Base-by-base conservation (phyloP, 2,113 vertebrate genomes). In the Hemibagrus wyckioides region DNA sequence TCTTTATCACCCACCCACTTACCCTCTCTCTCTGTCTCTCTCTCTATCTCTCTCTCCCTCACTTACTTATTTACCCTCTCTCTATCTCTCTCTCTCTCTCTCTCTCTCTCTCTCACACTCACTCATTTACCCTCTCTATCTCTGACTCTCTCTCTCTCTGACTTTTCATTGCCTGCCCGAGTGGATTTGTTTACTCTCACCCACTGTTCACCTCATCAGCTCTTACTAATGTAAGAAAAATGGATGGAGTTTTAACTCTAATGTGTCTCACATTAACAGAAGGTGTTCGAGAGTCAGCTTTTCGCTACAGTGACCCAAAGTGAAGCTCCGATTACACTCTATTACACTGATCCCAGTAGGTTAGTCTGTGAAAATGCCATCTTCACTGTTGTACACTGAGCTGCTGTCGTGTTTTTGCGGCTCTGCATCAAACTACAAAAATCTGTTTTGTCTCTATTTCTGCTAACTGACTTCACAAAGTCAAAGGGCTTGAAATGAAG, bases 101-200 rank as follows among this genome's bases (percentile, higher is more conserved):
- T 33, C 25, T 28, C 69, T 69, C 56, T 39, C 33, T 73, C 23
- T 33, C 57, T 77, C 48, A 39, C 67, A 15, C 13, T 30, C 63
- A 36, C 14, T 71, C 33, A 21, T 15, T n/a, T 10, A n/a, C 11
- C 36, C 14, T 67, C 63, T 15, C 63, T 17, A n/a, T 6, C 15
- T 11, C 69, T 50, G 33, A 13, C 63, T 1, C 65, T 17, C 36
- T 1, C 30, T 61, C 57, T 13, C 54, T 25, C 39, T 75, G 65
- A 65, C 81, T 57, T 85, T 88, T 85, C 81, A 89, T 87, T 54
- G 56, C 85, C 59, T 61, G 67, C 11, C 65, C 28, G 77, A 67
- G 65, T 48, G 56, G 33, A 63, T 87, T 65, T 87, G 50, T 86
- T 86, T 86, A 56, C 77, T 41, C 48, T 80, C 85, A 56, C 48